Evolutionary conservation across 2,113 vertebrate species (phyloP).

Genomic region (Poicephalus gulielmi): DNA sequence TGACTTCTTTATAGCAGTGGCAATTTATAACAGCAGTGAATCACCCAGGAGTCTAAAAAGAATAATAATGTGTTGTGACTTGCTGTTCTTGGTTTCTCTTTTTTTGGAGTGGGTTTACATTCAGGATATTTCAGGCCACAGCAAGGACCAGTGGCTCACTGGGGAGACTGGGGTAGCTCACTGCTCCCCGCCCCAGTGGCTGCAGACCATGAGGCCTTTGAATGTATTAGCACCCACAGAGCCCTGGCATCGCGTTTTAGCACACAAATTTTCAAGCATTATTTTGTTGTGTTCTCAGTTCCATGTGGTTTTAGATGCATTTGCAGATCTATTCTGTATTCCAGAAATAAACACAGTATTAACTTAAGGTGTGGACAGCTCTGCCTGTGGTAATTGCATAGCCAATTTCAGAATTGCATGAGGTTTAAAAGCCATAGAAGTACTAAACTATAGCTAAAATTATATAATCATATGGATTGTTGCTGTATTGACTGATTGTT

Average conservation of each 20-base stretch:
- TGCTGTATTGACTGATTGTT: neutral
- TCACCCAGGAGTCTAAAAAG: neutral
- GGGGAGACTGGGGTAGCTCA: rapidly evolving
- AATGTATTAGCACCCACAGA: rapidly evolving
- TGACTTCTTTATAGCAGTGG: neutral
- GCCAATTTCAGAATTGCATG: neutral
- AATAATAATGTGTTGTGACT: rapidly evolving
- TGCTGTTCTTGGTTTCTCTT: neutral
- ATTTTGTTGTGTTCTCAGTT: neutral
- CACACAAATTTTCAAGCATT: rapidly evolving
- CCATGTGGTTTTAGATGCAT: neutral
- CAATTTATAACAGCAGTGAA: neutral
- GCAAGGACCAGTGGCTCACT: neutral
- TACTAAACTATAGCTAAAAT: neutral
- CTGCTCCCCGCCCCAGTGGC: neutral
- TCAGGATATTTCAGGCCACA: neutral
- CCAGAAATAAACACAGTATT: neutral
- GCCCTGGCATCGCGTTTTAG: rapidly evolving
- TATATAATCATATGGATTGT: neutral
- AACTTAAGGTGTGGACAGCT: neutral
- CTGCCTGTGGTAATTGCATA: neutral
- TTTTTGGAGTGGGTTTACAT: neutral
- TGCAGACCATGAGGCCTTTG: rapidly evolving
- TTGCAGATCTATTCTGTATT: neutral
- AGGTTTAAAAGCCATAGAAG: neutral